Percentiles rank a stretch among this genome's conserved stretches.
Evolutionary conservation across 2,888 invertebrate genomes (phyloP).

Genomic region (Archaeoteleia sp.): DNA sequence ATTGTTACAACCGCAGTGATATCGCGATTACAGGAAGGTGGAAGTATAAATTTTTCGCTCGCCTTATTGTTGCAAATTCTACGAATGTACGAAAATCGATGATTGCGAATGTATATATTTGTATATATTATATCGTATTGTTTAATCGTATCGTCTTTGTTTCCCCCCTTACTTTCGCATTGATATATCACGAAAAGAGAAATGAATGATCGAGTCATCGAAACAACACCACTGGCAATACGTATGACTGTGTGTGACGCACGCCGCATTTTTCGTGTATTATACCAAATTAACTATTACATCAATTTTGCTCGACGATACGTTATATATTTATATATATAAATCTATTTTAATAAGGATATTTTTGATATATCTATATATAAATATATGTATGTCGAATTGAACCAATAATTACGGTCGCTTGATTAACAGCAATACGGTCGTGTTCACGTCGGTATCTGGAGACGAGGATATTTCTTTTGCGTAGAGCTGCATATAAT

Average conservation of each 20-base stretch:
- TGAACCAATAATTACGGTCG: constrained; percentile 58
- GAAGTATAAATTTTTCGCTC: constrained; percentile 4
- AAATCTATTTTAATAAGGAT: constrained; percentile 75
- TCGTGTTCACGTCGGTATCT: constrained; percentile 32
- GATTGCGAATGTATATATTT: constrained; percentile 2
- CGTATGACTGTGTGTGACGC: constrained; percentile 34
- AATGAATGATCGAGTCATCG: constrained; percentile 31
- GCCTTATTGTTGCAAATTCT: neutral
- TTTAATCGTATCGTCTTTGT: neutral
- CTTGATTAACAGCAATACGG: constrained; percentile 61
- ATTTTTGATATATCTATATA: constrained; percentile 74
- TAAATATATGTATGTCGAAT: constrained; percentile 62
- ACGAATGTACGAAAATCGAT: neutral
- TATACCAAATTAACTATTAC: constrained; percentile 62
- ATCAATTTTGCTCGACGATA: constrained; percentile 67
- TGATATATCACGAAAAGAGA: constrained; percentile 28
- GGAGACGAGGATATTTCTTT: constrained; percentile 25
- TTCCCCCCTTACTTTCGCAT: neutral
- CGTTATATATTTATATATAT: constrained; percentile 68
- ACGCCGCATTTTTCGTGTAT: constrained; percentile 44
- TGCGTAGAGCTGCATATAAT: too few species aligned
- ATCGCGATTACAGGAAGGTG: too few species aligned
- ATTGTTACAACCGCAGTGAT: too few species aligned
- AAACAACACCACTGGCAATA: too few species aligned
- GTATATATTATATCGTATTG: constrained; percentile 5